Evolutionary conservation across 2,113 vertebrate species (phyloP).

Genomic region (Bufo bufo): DNA sequence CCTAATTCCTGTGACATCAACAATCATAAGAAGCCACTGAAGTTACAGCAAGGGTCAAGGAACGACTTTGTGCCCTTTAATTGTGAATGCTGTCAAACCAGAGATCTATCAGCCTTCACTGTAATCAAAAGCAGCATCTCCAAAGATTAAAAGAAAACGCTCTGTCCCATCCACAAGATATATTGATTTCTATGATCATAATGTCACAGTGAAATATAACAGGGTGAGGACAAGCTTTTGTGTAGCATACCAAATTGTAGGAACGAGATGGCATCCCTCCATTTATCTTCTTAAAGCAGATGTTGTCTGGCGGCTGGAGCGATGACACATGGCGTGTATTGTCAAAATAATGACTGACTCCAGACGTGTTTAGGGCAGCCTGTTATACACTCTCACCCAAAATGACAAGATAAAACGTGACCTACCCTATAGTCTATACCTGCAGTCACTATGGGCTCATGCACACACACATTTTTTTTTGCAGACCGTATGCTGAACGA

Average conservation of each 20-base stretch:
- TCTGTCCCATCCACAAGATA: constrained; percentile 47
- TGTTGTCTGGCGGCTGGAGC: background rate
- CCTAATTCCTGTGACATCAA: constrained; percentile 50
- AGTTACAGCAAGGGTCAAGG: constrained; percentile 48
- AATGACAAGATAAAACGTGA: background rate
- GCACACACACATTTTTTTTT: too few relatives aligned
- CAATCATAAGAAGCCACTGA: constrained; percentile 34
- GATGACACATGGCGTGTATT: background rate
- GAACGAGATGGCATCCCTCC: constrained; percentile 16
- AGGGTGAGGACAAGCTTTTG: constrained; percentile 46
- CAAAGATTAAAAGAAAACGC: constrained; percentile 55
- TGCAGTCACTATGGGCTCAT: too few relatives aligned
- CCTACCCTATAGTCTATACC: background rate
- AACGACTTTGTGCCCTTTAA: constrained; percentile 47
- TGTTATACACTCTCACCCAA: background rate
- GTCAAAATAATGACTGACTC: background rate
- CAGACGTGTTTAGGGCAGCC: background rate
- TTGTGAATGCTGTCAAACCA: constrained; percentile 34
- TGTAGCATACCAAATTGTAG: constrained; percentile 51
- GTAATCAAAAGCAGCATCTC: constrained; percentile 55
- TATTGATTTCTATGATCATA: constrained; percentile 57
- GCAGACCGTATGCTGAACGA: too few relatives aligned
- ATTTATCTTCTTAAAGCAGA: constrained; percentile 45
- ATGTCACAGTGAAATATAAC: constrained; percentile 58
- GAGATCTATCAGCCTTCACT: constrained; percentile 53